Evolutionary conservation across 2,888 invertebrate species (phyloP).

Genomic region (Liopterus haemorrhoidalis): DNA sequence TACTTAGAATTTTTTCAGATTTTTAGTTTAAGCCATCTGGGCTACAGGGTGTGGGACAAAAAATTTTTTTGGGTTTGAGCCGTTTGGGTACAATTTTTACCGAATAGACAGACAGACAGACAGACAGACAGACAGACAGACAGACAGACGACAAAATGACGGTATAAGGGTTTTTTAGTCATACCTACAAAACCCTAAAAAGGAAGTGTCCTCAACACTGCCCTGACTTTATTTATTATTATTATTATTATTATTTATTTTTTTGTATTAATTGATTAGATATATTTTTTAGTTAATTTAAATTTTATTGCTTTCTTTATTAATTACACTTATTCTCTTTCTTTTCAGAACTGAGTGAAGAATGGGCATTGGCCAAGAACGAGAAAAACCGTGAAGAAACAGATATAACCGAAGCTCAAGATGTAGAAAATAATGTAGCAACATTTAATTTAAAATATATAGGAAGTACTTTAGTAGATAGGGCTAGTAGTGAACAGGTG

Average conservation of each 20-base stretch:
- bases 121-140: no score
- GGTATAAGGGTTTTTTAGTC: no score
- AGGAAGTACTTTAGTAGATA: constrained; percentile 71
- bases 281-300: neutral
- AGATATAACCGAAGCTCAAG: constrained; percentile 32
- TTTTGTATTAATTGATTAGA: constrained; percentile 7
- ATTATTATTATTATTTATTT: constrained; percentile 2
- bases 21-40: no score
- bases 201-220: no score
- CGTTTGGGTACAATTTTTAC: no score
- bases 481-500: constrained; percentile 65
- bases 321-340: constrained; percentile 24
- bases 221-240: constrained; percentile 11
- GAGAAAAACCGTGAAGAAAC: constrained; percentile 49
- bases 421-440: constrained; percentile 46
- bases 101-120: no score
- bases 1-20: no score
- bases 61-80: no score
- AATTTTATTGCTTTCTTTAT: constrained; percentile 3
- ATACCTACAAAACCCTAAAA: no score
- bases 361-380: constrained; percentile 60
- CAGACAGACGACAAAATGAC: no score
- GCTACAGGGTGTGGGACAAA: no score
- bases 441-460: constrained; percentile 66
- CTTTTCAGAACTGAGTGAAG: constrained; percentile 59